Evolutionary conservation across 2,888 invertebrate species (phyloP).

Genomic region (Aquatica leii): DNA sequence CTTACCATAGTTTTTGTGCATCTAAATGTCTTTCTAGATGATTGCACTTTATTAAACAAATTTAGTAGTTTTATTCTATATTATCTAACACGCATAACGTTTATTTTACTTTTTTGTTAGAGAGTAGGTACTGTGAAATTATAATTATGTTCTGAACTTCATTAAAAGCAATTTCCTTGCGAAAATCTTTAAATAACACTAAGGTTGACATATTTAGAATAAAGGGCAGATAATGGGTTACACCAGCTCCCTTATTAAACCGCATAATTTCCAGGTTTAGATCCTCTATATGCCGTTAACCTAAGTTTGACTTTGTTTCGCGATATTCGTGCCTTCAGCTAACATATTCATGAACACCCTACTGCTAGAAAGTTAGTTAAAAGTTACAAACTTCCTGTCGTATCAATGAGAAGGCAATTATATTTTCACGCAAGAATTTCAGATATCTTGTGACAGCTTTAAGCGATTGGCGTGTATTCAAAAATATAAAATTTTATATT

Average conservation of each 20-base stretch:
- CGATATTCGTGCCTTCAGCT: slow-evolving; percentile 21
- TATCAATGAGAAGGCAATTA: slow-evolving; percentile 15
- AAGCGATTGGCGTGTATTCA: no score
- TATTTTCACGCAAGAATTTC: slow-evolving; percentile 5
- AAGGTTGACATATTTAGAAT: slow-evolving; percentile 20
- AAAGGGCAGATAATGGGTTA: slow-evolving; percentile 24
- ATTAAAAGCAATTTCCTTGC: not conserved
- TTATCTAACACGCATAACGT: no score
- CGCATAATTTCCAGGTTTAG: slow-evolving; percentile 30
- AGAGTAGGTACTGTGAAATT: no score
- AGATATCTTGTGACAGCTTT: not conserved
- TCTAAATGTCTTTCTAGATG: no score
- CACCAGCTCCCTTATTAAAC: slow-evolving; percentile 24
- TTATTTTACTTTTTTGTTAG: no score
- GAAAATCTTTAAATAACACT: slow-evolving; percentile 7
- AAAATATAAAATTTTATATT: not conserved
- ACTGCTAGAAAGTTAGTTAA: slow-evolving; percentile 23
- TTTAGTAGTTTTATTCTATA: no score
- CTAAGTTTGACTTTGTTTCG: slow-evolving; percentile 26
- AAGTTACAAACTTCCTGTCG: slow-evolving; percentile 22
- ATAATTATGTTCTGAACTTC: no score
- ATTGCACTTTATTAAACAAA: no score
- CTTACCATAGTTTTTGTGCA: no score
- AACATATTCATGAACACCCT: slow-evolving; percentile 28
- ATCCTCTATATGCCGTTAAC: slow-evolving; percentile 16